Evolutionary conservation across 2,888 invertebrate species (phyloP).

Genomic region (Girardia tigrina): DNA sequence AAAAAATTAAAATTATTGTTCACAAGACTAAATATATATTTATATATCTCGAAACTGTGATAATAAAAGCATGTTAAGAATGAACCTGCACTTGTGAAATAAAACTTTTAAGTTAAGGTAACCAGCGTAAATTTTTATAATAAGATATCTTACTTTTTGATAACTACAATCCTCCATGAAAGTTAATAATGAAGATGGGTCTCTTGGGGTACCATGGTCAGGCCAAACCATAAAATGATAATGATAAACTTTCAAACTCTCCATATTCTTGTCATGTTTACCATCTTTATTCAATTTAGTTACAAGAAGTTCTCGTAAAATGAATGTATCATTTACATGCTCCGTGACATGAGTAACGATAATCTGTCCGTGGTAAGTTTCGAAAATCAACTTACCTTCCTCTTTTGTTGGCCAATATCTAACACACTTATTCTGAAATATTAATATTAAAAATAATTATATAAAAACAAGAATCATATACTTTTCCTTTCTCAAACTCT

Average conservation of each 20-base stretch:
- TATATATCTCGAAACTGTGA: too few species aligned
- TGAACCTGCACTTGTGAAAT: too few species aligned
- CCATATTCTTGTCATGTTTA: conserved; percentile 40
- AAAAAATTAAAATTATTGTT: too few species aligned
- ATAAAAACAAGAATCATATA: conserved; percentile 37
- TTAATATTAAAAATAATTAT: too few species aligned
- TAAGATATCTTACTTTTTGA: conserved; percentile 38
- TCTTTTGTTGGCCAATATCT: conserved; percentile 84
- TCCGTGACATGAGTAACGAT: conserved; percentile 66
- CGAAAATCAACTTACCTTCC: conserved; percentile 38
- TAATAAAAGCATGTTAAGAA: too few species aligned
- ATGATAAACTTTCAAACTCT: conserved; percentile 59
- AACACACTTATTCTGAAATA: conserved; percentile 67
- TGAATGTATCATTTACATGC: conserved; percentile 74
- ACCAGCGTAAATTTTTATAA: too few species aligned
- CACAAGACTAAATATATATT: too few species aligned
- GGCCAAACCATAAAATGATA: conserved; percentile 65
- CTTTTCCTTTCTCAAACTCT: conserved; percentile 79
- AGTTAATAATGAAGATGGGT: conserved; percentile 77
- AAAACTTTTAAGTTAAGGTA: too few species aligned
- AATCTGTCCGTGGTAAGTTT: conserved; percentile 39
- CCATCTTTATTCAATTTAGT: conserved; percentile 40
- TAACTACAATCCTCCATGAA: conserved; percentile 72
- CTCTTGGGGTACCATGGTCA: conserved; percentile 84
- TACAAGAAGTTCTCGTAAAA: conserved; percentile 66